These are phyloP conservation scores for Mesembrinibis cayennensis DNA, from an alignment of 2,113 vertebrate species.

Conservation along the genomic window DNA sequence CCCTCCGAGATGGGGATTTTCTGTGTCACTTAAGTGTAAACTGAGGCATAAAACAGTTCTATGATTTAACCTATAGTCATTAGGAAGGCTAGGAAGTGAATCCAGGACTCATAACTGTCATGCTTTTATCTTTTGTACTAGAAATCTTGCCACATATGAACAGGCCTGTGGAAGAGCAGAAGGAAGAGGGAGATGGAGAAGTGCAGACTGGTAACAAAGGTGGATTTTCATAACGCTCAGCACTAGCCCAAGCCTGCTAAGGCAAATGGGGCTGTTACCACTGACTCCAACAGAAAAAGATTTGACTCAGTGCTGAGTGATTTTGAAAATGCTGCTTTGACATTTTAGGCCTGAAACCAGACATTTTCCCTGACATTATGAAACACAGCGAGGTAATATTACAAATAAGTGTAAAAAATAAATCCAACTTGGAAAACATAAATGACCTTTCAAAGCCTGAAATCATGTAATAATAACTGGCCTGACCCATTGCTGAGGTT, in stretches of 20 bases:
- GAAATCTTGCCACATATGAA: not conserved
- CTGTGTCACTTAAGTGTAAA: not conserved
- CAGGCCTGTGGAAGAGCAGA: not conserved
- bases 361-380: slow-evolving; percentile 68
- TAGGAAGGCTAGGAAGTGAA: not conserved
- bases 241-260: not conserved
- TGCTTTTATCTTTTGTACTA: not conserved
- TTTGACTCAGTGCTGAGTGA: not conserved
- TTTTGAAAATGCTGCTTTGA: slow-evolving; percentile 64
- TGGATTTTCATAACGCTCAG: not conserved
- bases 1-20: not conserved
- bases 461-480: slow-evolving; percentile 60
- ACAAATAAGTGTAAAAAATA: slow-evolving; percentile 63
- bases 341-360: slow-evolving; percentile 64
- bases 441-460: slow-evolving; percentile 66
- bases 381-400: slow-evolving; percentile 58
- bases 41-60: not conserved
- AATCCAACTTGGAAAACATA: slow-evolving; percentile 63
- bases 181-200: not conserved
- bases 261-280: not conserved
- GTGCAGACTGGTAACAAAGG: not conserved
- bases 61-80: not conserved
- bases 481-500: slow-evolving; percentile 39
- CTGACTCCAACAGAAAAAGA: slow-evolving; percentile 10
- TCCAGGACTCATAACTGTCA: not conserved